Base-by-base conservation (phyloP, 2,888 invertebrate species). In the Nomada goodeniana region DNA sequence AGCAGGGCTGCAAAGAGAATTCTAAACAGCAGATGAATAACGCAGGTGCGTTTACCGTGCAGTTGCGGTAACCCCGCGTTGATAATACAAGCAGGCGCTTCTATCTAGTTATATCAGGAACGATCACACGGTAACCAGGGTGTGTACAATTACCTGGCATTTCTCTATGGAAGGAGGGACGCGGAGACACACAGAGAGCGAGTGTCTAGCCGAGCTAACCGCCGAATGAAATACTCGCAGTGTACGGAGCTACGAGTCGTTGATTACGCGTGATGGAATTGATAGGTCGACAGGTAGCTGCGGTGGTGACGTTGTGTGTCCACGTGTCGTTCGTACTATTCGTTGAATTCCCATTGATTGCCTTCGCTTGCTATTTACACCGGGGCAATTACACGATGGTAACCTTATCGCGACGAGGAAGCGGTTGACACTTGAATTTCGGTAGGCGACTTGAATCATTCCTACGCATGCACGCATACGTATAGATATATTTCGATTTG, bases 271-370 rank as follows among this genome's bases (percentile, higher is more conserved):
- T 84, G 89, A 89, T 89, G 86, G 85, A 88, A 88, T 88, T 86
- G 89, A 85, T 87, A 81, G 84, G 76, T 76, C 78, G 87, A 88
- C 80, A 76, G 86, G 88, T 86, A 81, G 81, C 80, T 81, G 88
- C 87, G 79, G 85, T 80, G 77, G 77, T 76, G 84, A 86, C 84
- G 80, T 76, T 76, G 67, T 76, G 80, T 65, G 77, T 76, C 70
- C 69, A 70, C 76, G 79, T 71, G 72, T 52, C 71, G 42, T 10
- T 29, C 70, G 57, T 77, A 74, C 76, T 79, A 82, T 75, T 82
- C 84, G 83, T 89, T 84, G 64, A 79, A 88, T 88, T 81, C 69
- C 79, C 85, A 86, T 88, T 89, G 89, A 89, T 89, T 89, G 86
- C 84, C 88, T 84, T 85, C 82, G 81, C 86, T 85, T 84, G 87